Base-by-base conservation (phyloP, 2,888 invertebrate species). In the Oasisia sp. region DNA sequence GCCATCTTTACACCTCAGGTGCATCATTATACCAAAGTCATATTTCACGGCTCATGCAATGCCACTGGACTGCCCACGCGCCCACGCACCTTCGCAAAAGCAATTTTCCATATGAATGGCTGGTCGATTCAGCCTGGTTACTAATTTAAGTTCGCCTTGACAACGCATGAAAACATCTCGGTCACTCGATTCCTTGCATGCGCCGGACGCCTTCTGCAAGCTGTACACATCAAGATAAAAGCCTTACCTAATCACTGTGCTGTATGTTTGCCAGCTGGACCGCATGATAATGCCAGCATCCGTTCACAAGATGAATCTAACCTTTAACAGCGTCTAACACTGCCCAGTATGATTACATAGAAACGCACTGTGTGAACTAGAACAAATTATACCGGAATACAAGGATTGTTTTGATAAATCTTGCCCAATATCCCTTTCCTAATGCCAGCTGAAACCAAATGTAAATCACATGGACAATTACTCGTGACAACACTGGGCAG, bases 401-500 rank as follows among this genome's bases (percentile, higher is more conserved):
- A n/a, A 38, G 74, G 74, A 74, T 27, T 74, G 74, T 74, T 74
- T 74, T 74, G 74, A 74, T 19, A 74, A 50, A 74, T 74, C 74
- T 74, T 5, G 27, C 14, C 4, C 74, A 19, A 74, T 74, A 74
- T 74, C 74, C 74, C 5, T 74, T 74, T 74, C 74, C 74, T 74
- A 74, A 74, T 74, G 74, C 27, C 74, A 19, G 5, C 74, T 27
- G n/a, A 74, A 74, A 74, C 74, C 7, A 74, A 58, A 74, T 74
- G 74, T 74, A 74, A 74, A 74, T 74, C 74, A 74, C n/a, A 74
- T 27, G n/a, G 74, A 74, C 74, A 74, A 74, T 74, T 74, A 74
- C 27, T 74, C 27, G 74, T 74, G 74, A 74, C 74, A 74, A 74
- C 74, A 74, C 7, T 74, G 74, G 14, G 19, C 74, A 74, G 74